phyloP scores from a whole-genome alignment of 2,888 invertebrate genomes.

The Hydrotaea cyrtoneurina region DNA sequence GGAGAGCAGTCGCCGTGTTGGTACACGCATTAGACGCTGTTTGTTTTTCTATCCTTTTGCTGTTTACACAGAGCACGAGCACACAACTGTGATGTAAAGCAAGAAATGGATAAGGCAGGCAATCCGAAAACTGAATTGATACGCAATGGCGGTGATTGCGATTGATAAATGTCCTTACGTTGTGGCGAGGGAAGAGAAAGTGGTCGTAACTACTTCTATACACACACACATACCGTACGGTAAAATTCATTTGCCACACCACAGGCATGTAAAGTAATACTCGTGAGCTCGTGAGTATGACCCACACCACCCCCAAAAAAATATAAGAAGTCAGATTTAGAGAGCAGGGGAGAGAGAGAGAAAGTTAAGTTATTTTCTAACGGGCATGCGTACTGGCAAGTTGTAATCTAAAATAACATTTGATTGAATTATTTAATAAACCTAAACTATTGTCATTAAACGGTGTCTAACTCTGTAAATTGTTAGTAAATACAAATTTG shows the following conservation, averaged over 20 bases:
- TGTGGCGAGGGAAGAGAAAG: constrained; percentile 19
- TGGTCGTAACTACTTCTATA: background rate
- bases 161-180: constrained; percentile 36
- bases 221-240: constrained; percentile 52
- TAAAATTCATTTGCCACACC: constrained; percentile 51
- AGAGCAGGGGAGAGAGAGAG: background rate
- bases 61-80: constrained; percentile 26
- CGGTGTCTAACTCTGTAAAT: too few species aligned
- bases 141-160: constrained; percentile 22
- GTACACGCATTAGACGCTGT: background rate
- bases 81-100: constrained; percentile 10
- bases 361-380: background rate
- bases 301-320: constrained; percentile 29
- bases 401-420: too few species aligned
- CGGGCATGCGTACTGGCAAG: background rate
- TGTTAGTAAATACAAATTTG: too few species aligned
- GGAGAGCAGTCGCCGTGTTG: constrained; percentile 1
- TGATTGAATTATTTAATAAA: too few species aligned
- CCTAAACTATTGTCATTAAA: too few species aligned
- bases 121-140: constrained; percentile 6
- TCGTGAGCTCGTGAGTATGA: constrained; percentile 9
- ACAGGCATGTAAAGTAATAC: constrained; percentile 20
- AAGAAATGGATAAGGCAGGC: constrained; percentile 9
- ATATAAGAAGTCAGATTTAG: background rate
- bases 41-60: background rate